Conservation (phyloP, 2,888 invertebrate genomes). For the Tiphia femorata region DNA sequence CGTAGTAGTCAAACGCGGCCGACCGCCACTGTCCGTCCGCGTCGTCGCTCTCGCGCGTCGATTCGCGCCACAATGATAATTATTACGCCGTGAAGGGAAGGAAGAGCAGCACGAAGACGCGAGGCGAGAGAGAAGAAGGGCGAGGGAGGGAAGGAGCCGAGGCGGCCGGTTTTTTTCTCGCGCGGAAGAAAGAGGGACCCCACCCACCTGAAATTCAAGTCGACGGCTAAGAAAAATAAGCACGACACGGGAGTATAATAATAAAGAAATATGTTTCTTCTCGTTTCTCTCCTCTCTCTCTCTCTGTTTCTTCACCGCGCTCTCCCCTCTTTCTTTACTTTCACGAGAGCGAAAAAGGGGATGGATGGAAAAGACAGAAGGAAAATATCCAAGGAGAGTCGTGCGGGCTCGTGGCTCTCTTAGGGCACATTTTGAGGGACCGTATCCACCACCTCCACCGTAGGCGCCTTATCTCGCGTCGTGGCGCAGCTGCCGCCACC, state of each 20-base stretch:
- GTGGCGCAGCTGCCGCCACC: conserved; percentile 47
- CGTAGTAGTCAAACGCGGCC: too few relatives aligned
- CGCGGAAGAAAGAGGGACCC: conserved; percentile 23
- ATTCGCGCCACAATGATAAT: neutral
- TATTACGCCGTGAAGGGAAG: conserved; percentile 16
- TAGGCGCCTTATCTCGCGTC: conserved; percentile 53
- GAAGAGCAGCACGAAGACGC: neutral
- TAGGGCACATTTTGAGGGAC: conserved; percentile 37
- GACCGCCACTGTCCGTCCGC: too few relatives aligned
- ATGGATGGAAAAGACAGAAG: neutral
- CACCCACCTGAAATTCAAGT: conserved; percentile 64
- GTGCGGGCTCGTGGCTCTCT: conserved; percentile 7
- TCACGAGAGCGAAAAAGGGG: neutral
- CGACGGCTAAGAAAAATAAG: conserved; percentile 67
- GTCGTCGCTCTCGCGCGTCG: too few relatives aligned
- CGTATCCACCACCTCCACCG: too few relatives aligned
- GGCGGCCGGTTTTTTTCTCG: too few relatives aligned
- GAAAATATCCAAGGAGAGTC: neutral
- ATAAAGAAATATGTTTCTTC: conserved; percentile 69
- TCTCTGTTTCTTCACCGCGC: conserved; percentile 6
- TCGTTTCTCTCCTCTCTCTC: conserved; percentile 45
- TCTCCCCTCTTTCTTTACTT: conserved; percentile 1
- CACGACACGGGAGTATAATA: conserved; percentile 67
- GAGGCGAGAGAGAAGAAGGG: conserved; percentile 2
- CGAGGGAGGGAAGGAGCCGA: neutral